These are phyloP conservation scores for Plectropomus leopardus DNA, from an alignment of 2,113 vertebrate genomes.

Conservation along the genomic window DNA sequence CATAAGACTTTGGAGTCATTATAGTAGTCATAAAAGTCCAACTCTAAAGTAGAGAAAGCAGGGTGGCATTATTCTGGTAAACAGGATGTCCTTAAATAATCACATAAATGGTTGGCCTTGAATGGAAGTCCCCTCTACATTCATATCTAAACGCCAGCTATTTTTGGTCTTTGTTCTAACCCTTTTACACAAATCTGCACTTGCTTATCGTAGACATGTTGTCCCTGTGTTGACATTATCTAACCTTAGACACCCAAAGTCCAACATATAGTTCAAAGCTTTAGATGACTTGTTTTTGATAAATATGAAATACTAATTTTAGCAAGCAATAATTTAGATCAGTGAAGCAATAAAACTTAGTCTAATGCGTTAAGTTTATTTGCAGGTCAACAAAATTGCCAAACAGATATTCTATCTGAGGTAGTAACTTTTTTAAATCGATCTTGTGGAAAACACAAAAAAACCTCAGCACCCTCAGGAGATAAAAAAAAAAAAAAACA, in stretches of 20 bases:
- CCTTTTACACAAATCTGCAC: slow-evolving; percentile 34
- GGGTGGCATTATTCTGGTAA: neutral
- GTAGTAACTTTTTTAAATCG: neutral
- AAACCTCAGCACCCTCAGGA: neutral
- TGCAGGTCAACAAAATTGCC: neutral
- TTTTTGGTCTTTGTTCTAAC: neutral
- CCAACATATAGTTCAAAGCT: neutral
- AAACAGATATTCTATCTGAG: slow-evolving; percentile 1
- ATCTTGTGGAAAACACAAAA: slow-evolving; percentile 3
- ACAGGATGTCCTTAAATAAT: slow-evolving; percentile 44
- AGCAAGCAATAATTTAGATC: neutral
- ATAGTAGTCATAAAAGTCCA: neutral
- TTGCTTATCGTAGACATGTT: slow-evolving; percentile 25
- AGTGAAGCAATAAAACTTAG: neutral
- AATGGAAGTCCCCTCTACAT: slow-evolving; percentile 26
- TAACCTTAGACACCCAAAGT: neutral
- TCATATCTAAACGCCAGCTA: neutral
- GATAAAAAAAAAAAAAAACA: slow-evolving; percentile 5
- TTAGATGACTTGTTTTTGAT: neutral
- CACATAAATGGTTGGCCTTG: slow-evolving; percentile 20
- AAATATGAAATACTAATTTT: neutral
- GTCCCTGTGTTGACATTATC: slow-evolving; percentile 56
- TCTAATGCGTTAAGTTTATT: neutral
- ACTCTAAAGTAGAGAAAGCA: neutral
- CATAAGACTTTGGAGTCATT: neutral